Conservation (phyloP, 2,888 invertebrate species). For the Drosophila vallismaia region DNA sequence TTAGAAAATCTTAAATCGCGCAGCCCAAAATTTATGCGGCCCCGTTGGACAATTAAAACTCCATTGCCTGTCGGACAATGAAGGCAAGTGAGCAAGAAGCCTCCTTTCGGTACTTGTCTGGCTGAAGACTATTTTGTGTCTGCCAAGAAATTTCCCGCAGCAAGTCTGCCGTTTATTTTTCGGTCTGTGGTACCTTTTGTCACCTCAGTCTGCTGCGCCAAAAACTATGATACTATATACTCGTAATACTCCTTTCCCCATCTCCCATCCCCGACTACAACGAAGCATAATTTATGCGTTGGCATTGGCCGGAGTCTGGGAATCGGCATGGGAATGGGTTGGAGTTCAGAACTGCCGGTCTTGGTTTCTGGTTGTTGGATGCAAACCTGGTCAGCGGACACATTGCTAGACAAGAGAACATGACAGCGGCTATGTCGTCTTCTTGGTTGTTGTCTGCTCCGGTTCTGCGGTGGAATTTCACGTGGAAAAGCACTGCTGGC, state of each 20-base stretch:
- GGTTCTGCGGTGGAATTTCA: conserved; percentile 63
- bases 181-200: conserved; percentile 61
- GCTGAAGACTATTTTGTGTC: conserved; percentile 25
- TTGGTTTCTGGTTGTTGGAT: conserved; percentile 13
- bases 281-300: conserved; percentile 76
- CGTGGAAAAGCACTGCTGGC: conserved; percentile 68
- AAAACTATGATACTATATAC: conserved; percentile 8
- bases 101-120: conserved; percentile 6
- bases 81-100: conserved; percentile 16
- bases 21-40: conserved; percentile 63
- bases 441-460: conserved; percentile 31
- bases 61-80: conserved; percentile 52
- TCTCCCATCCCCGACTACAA: conserved; percentile 52
- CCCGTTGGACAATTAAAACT: conserved; percentile 67
- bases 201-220: conserved; percentile 54
- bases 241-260: neutral
- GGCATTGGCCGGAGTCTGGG: conserved; percentile 49
- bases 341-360: conserved; percentile 1
- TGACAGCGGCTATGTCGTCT: conserved; percentile 70
- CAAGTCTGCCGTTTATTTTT: conserved; percentile 22
- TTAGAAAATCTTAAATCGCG: conserved; percentile 66
- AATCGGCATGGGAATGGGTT: conserved; percentile 6
- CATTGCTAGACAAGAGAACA: conserved; percentile 72
- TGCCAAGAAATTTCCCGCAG: conserved; percentile 64
- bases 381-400: conserved; percentile 51